Conservation (phyloP, 2,888 invertebrate species). For the Omphaloscelis lunosa region DNA sequence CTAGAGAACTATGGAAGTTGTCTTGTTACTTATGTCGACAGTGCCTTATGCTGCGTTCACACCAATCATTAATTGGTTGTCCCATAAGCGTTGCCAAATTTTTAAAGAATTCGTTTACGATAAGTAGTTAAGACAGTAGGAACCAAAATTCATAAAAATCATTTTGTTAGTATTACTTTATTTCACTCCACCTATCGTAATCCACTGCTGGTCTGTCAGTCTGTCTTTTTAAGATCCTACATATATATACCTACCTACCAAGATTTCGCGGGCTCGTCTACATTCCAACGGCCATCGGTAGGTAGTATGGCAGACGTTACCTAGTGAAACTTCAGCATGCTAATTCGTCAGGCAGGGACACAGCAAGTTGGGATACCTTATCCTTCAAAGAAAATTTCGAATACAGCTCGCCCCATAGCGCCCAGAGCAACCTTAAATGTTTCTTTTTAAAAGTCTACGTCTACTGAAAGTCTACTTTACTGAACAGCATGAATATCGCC, state of each 20-base stretch:
- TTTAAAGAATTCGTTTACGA: background rate
- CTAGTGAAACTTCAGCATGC: background rate
- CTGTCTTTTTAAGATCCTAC: background rate
- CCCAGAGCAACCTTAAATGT: background rate
- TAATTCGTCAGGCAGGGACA: background rate
- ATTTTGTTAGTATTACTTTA: background rate
- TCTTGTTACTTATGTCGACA: background rate
- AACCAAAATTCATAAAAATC: background rate
- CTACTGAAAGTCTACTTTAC: no score
- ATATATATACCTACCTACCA: background rate
- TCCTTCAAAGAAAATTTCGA: background rate
- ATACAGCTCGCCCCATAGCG: background rate
- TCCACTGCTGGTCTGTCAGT: background rate
- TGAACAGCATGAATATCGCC: no score
- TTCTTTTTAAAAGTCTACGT: no score
- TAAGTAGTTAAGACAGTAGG: background rate
- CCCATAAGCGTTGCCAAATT: background rate
- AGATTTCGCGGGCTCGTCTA: background rate
- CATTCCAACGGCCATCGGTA: background rate
- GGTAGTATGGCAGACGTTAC: background rate
- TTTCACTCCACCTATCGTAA: background rate
- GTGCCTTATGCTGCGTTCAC: constrained; percentile 13
- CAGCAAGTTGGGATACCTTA: background rate
- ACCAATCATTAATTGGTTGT: background rate
- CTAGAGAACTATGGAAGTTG: constrained; percentile 10